Base-by-base conservation (phyloP, 2,888 invertebrate genomes). In the Parasteatoda lunata region DNA sequence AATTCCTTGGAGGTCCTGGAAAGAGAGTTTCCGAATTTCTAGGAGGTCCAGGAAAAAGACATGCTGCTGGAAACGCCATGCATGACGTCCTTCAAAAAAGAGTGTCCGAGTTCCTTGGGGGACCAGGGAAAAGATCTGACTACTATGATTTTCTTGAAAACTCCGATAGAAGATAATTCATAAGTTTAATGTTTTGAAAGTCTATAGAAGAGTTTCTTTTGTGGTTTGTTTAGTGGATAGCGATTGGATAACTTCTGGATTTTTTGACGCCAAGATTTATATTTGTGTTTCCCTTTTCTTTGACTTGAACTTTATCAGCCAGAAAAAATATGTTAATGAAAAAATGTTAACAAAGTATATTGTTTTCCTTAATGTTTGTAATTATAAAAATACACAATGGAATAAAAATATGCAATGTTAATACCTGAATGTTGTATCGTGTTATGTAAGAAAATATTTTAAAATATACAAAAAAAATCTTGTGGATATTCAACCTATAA, bases 21-120 rank as follows among this genome's bases (percentile, higher is more conserved):
- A 89, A 89, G 59, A 59, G 89, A n/a, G 64, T 87, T 13, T 89
- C 89, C 4, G 89, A 89, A 59, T 89, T 89, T 68, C 75, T 89
- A 13, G 89, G 89, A 13, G 89, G 89, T 68, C 89, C 89, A 0
- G 89, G 89, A 9, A 89, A 89, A 49, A 75, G 89, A 30, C 30
- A 72, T 30, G 45, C 69, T 3, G 15, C 76, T 45, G 49, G 68
- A 49, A 52, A 54, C 52, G 11, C 48, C 4, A 9, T 80, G 13
- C 80, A 85, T 59, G 66, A 78, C 52, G 54, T 68, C 4, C 49
- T 77, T 15, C 45, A 64, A 3, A 88, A 88, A 54, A 70, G 88
- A 30, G 65, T 84, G 5, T 88, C 88, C 9, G 89, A 89, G 77
- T 89, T 89, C 69, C 82, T 89, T 7, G 89, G 89, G 8, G 89